Evolutionary conservation across 2,888 invertebrate species (phyloP).

Genomic region (Drosophila robusta): DNA sequence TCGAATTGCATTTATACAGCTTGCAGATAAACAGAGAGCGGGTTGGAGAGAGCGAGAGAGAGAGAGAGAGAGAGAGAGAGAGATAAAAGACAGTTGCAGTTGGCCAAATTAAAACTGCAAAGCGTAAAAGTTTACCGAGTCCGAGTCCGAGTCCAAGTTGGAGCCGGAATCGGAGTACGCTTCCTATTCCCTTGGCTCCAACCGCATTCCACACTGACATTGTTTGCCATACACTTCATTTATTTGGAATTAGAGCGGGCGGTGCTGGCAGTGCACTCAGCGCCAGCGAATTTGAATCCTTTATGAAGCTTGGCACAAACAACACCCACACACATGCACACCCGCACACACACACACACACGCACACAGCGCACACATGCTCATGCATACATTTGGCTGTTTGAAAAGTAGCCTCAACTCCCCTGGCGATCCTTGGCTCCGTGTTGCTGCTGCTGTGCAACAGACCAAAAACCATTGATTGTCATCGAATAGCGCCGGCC

Average conservation of each 20-base stretch:
- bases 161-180: slow-evolving; percentile 23
- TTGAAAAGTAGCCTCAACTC: slow-evolving; percentile 47
- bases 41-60: background rate
- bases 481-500: slow-evolving; percentile 79
- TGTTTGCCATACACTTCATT: slow-evolving; percentile 82
- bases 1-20: slow-evolving; percentile 52
- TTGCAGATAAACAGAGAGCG: background rate
- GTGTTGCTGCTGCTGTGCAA: slow-evolving; percentile 60
- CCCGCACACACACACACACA: slow-evolving; percentile 42
- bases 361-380: slow-evolving; percentile 50
- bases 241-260: slow-evolving; percentile 79
- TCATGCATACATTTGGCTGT: slow-evolving; percentile 66
- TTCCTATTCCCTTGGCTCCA: slow-evolving; percentile 12
- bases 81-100: slow-evolving; percentile 53
- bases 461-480: slow-evolving; percentile 85
- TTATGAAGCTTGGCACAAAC: slow-evolving; percentile 81
- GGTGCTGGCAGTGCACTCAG: slow-evolving; percentile 69
- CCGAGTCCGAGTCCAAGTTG: slow-evolving; percentile 7
- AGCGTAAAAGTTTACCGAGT: slow-evolving; percentile 43
- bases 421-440: slow-evolving; percentile 12
- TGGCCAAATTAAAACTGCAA: slow-evolving; percentile 63
- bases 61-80: background rate
- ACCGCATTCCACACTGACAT: slow-evolving; percentile 62
- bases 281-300: slow-evolving; percentile 82
- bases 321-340: slow-evolving; percentile 34